These are phyloP conservation scores for Strongylocentrotus purpuratus DNA, from an alignment of 35 echinoderm and acorn worm species.

Conservation along the genomic window DNA sequence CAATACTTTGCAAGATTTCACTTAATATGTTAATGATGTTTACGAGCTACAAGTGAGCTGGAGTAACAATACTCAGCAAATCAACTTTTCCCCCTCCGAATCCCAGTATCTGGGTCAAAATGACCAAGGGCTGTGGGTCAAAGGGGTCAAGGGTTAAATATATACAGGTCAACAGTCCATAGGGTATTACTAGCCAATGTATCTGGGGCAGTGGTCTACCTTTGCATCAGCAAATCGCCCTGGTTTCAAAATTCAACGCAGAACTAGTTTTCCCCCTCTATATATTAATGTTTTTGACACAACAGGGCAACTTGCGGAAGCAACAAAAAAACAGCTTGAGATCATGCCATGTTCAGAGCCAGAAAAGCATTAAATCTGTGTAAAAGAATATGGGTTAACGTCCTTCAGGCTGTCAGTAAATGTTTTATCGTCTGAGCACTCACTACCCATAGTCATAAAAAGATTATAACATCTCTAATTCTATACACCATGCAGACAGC, in stretches of 20 bases:
- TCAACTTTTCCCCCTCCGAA: neutral
- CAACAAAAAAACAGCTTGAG: no score
- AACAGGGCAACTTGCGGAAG: no score
- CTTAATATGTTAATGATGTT: neutral
- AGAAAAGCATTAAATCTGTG: no score
- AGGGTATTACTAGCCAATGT: neutral
- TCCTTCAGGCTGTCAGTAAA: no score
- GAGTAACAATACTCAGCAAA: neutral
- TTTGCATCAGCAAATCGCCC: neutral
- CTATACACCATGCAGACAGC: no score
- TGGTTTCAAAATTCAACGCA: neutral
- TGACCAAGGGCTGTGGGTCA: neutral
- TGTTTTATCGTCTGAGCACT: no score
- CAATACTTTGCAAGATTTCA: neutral
- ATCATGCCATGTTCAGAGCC: no score
- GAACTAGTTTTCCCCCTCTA: no score
- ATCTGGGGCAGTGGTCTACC: neutral
- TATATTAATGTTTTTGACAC: no score
- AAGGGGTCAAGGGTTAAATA: neutral
- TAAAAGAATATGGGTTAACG: no score
- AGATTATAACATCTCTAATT: no score
- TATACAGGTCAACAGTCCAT: slow-evolving; percentile 3
- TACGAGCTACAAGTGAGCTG: neutral
- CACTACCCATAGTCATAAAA: no score
- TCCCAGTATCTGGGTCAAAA: neutral